Conservation (phyloP, 2,888 invertebrate species). For the Eupsilia transversa region DNA sequence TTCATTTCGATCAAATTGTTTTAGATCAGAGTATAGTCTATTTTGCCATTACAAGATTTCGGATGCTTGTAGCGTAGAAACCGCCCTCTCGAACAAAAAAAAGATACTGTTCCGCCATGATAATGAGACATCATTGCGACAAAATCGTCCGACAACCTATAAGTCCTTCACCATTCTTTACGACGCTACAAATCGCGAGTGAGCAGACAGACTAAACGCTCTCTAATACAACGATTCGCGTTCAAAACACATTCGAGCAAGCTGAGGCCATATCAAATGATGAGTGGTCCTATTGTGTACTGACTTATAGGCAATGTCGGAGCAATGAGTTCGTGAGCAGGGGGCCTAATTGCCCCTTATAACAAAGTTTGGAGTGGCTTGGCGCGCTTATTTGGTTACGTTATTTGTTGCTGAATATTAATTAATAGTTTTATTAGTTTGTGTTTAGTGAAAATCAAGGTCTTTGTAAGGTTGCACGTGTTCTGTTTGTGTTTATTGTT, state of each 20-base stretch:
- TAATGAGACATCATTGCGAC: slow-evolving; percentile 54
- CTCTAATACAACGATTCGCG: slow-evolving; percentile 86
- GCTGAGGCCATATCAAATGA: slow-evolving; percentile 86
- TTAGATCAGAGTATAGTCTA: background rate
- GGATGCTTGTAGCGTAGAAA: slow-evolving; percentile 23
- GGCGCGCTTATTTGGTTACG: slow-evolving; percentile 69
- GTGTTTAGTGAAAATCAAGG: slow-evolving; percentile 68
- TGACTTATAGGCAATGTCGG: slow-evolving; percentile 82
- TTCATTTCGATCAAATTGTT: background rate
- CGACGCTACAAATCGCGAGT: slow-evolving; percentile 64
- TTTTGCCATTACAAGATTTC: slow-evolving; percentile 4
- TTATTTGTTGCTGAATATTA: slow-evolving; percentile 80
- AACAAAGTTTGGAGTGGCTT: slow-evolving; percentile 78
- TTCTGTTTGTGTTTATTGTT: slow-evolving; percentile 1
- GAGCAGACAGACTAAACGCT: slow-evolving; percentile 66
- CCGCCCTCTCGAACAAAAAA: slow-evolving; percentile 16
- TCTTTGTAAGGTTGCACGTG: slow-evolving; percentile 54
- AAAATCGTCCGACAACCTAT: slow-evolving; percentile 32
- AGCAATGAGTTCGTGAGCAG: slow-evolving; percentile 80
- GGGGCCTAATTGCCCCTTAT: slow-evolving; percentile 76
- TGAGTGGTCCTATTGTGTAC: slow-evolving; percentile 80
- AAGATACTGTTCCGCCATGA: slow-evolving; percentile 22
- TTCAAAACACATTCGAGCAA: slow-evolving; percentile 77
- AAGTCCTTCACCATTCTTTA: slow-evolving; percentile 59
- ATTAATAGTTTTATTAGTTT: slow-evolving; percentile 65